A percentile compares a stretch with the other conserved stretches of the same genome.
Evolutionary conservation across 2,113 vertebrate species (phyloP).

Genomic region (Indicator maculatus): DNA sequence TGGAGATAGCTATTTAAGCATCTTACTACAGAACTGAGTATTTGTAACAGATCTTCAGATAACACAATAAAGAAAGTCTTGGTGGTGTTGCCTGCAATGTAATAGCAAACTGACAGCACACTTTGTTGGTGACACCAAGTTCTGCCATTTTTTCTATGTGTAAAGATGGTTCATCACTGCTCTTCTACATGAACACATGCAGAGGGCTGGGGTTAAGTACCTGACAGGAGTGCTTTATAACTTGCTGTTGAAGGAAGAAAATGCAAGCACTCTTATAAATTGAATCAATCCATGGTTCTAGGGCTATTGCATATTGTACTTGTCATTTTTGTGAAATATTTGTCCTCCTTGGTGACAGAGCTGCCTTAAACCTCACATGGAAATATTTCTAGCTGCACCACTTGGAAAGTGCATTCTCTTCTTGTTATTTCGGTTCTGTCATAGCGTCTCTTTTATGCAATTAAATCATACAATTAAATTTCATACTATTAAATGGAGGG

Average conservation of each 20-base stretch:
- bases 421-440: neutral
- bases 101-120: slow-evolving; percentile 14
- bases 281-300: neutral
- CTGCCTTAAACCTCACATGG: neutral
- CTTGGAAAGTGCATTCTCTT: neutral
- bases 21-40: neutral
- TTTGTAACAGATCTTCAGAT: slow-evolving; percentile 13
- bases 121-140: slow-evolving; percentile 32
- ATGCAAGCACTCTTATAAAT: neutral
- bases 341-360: neutral
- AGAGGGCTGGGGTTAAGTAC: neutral
- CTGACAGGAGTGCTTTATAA: neutral
- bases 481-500: neutral
- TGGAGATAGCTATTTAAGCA: slow-evolving; percentile 15
- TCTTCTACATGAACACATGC: neutral
- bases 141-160: neutral
- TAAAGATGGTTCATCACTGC: neutral
- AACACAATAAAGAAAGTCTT: neutral
- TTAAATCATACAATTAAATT: neutral
- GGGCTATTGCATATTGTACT: neutral
- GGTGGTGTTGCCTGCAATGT: neutral
- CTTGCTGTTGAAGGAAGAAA: neutral
- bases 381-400: neutral
- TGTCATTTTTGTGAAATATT: neutral
- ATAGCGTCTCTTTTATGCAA: neutral